These are phyloP conservation scores for Venustaconcha ellipsiformis DNA, from an alignment of 1,140 invertebrate species.

Conservation along the genomic window DNA sequence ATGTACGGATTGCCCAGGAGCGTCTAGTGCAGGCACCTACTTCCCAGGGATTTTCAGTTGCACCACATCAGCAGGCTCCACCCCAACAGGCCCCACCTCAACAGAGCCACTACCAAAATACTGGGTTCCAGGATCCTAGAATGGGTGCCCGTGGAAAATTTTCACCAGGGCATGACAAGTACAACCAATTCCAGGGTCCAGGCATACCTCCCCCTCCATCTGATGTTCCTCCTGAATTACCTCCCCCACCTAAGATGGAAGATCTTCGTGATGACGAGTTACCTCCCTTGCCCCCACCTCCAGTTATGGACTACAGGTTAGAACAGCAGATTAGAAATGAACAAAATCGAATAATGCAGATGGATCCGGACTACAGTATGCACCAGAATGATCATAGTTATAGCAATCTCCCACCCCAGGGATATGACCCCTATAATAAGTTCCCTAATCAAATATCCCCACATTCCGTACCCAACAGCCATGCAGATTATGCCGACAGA, in stretches of 20 bases:
- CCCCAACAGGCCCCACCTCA: constrained; percentile 11
- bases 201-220: constrained; percentile 46
- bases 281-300: constrained; percentile 59
- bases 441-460: too few relatives aligned
- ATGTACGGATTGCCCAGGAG: constrained; percentile 30
- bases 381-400: constrained; percentile 21
- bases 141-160: constrained; percentile 19
- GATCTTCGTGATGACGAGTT: constrained; percentile 50
- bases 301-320: constrained; percentile 42
- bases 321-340: constrained; percentile 49
- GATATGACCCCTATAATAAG: too few relatives aligned
- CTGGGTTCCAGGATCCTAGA: constrained; percentile 22
- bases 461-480: too few relatives aligned
- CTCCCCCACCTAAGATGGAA: constrained; percentile 50
- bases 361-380: constrained; percentile 4
- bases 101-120: constrained; percentile 30
- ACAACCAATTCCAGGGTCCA: constrained; percentile 31
- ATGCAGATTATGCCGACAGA: too few relatives aligned
- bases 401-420: constrained; percentile 29
- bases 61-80: constrained; percentile 8
- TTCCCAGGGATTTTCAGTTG: not conserved
- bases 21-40: constrained; percentile 9
- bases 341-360: constrained; percentile 43
- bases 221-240: constrained; percentile 52
- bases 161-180: constrained; percentile 13